Base-by-base conservation (phyloP, 37 sponge, comb jelly and placozoan species). In the Hexactinellida sp. region DNA sequence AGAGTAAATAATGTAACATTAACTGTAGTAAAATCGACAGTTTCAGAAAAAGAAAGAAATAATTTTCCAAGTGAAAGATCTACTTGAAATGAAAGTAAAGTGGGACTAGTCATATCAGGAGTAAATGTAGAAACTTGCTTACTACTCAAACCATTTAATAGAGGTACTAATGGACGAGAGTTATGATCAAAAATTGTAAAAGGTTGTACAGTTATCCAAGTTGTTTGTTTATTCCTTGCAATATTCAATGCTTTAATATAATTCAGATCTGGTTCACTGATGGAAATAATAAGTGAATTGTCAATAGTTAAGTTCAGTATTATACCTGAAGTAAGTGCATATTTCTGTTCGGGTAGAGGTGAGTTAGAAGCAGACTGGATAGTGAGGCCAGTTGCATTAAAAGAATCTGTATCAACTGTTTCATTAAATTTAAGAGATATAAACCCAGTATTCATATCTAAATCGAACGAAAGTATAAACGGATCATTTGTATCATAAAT, bases 1-100 rank as follows among this genome's bases (percentile, higher is more conserved):
- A 95, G 90, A 19, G 91, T 90, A 24, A 95, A 55, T 0, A 90
- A 86, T 38, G 92, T 95, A 5, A 88, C 82, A 88, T 95, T 93
- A 36, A 95, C 7, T 28, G 91, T 86, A 23, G 41, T 84, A 36
- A 25, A 89, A 86, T 91, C 89, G 0, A 95, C 88, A 19, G 96
- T 95, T 55, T 95, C 96, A 83, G 92, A 89, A 82, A 95, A 93
- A 32, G 88, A 86, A 32, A 95, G 87, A 23, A 38, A 39, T 0
- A 95, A 38, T 30, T 55, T 85, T 55, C 90, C 95, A 7, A 52
- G 7, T 0, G 91, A 88, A 55, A 92, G 76, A 83, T 86, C 87
- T 0, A 92, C 89, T 23, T 36, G 1, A 87, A 88, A 95, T 5
- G 54, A 89, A 23, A 32, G 28, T n/a, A 95, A 71, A 0, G 7